phyloP scores from a whole-genome alignment of 2,113 vertebrate species.

The Coptodon rendalli region DNA sequence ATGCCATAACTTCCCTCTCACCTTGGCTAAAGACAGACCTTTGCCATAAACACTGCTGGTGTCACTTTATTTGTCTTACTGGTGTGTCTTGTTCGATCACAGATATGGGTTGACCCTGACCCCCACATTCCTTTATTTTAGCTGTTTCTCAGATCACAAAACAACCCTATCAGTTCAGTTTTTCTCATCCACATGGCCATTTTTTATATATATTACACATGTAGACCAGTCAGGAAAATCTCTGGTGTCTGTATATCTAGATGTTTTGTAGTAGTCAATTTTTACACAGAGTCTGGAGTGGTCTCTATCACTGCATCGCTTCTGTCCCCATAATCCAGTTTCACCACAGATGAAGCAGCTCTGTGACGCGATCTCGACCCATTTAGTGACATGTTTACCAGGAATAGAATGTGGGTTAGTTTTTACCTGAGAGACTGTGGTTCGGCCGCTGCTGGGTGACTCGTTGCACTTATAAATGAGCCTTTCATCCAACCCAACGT shows the following conservation, averaged over 20 bases:
- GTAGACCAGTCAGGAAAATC: background rate
- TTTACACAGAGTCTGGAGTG: background rate
- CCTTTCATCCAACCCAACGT: background rate
- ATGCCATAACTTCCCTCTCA: background rate
- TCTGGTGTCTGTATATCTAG: background rate
- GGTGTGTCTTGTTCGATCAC: constrained; percentile 3
- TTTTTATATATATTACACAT: background rate
- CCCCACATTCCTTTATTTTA: background rate
- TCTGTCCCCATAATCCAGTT: constrained; percentile 12
- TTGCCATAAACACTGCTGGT: constrained; percentile 15
- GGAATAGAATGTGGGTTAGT: constrained; percentile 64
- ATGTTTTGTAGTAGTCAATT: background rate
- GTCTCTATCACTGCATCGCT: background rate
- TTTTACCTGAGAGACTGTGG: constrained; percentile 35
- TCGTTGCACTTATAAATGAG: background rate
- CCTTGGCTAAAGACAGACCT: constrained; percentile 5
- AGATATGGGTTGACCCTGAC: background rate
- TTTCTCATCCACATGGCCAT: background rate
- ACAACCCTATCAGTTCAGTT: background rate
- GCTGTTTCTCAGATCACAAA: background rate
- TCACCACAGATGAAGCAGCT: background rate
- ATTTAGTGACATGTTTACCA: constrained; percentile 65
- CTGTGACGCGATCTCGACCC: constrained; percentile 54
- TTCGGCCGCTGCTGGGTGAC: background rate
- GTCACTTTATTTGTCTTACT: constrained; percentile 23